Evolutionary conservation across 2,797 vertebrate genomes (phyloP), one percentile per base, ranked within the genome.

Genomic region (Pelobates cultripes): DNA sequence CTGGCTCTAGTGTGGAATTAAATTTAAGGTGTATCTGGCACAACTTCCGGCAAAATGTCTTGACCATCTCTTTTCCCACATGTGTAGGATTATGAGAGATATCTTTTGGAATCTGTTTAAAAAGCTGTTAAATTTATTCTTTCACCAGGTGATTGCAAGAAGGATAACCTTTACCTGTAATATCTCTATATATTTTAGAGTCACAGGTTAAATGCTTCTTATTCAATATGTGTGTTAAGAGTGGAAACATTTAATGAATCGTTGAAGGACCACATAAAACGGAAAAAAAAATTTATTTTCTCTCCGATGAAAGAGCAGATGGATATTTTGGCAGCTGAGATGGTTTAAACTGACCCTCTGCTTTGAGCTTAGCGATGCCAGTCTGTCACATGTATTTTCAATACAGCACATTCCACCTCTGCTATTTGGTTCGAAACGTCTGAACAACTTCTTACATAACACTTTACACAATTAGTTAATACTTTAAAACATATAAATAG

Each of bases 281-380:
- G 66, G 45, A 57, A 53, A 63, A 40, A 73, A 71, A 71, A 90
- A 92, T 92, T 87, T 88, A 91, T 90, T 91, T 91, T 87, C 88
- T 92, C 93, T 94, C 93, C 93, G 91, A 92, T 91, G 91, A 92
- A 91, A 87, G 88, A 94, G 89, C 93, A 93, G 93, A 93, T 94
- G 93, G 93, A 88, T 86, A 85, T 91, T 90, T 90, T 93, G 92
- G 93, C 93, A 91, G 89, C 88, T 90, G 76, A 43, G 87, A 89
- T 89, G 89, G 87, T 92, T 91, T 88, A 90, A 90, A 92, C 83
- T 94, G 93, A 94, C 93, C 93, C 91, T 90, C 90, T 87, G 92
- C 89, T 88, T 90, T 89, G 87, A 84, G 86, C 90, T 83, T 81
- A 79, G 89, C 89, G 88, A 90, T 91, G 92, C 89, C 90, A 91